Evolutionary conservation across 2,113 vertebrate genomes (phyloP).

Genomic region (Myrmophylax atrothorax): DNA sequence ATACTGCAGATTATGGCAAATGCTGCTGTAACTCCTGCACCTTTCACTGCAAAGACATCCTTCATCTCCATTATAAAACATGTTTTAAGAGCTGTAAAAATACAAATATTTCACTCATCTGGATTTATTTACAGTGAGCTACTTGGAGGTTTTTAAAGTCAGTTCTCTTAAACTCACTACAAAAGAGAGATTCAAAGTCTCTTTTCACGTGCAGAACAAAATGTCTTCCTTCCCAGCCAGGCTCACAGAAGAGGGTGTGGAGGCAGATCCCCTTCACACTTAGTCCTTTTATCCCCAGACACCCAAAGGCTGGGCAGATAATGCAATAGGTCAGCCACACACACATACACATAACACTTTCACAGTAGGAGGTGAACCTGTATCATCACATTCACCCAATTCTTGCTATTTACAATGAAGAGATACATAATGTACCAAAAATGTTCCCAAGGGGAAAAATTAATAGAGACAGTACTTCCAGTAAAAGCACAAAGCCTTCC

Average conservation of each 20-base stretch:
- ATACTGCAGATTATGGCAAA: neutral
- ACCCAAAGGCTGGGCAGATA: neutral
- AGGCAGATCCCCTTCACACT: neutral
- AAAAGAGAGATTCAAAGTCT: neutral
- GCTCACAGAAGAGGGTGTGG: neutral
- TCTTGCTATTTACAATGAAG: neutral
- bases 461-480: neutral
- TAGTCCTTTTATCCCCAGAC: neutral
- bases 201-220: neutral
- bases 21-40: neutral
- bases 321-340: neutral
- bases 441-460: neutral
- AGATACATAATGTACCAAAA: neutral
- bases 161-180: neutral
- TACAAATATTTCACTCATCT: neutral
- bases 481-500: neutral
- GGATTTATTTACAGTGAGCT: neutral
- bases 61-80: neutral
- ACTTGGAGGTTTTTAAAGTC: neutral
- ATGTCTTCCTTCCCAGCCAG: neutral
- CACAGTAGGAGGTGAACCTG: neutral
- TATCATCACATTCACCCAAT: neutral
- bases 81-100: neutral
- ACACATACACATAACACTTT: neutral
- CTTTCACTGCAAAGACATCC: neutral